These are phyloP conservation scores for Perca fluviatilis DNA, from an alignment of 2,113 vertebrate genomes.

Conservation along the genomic window DNA sequence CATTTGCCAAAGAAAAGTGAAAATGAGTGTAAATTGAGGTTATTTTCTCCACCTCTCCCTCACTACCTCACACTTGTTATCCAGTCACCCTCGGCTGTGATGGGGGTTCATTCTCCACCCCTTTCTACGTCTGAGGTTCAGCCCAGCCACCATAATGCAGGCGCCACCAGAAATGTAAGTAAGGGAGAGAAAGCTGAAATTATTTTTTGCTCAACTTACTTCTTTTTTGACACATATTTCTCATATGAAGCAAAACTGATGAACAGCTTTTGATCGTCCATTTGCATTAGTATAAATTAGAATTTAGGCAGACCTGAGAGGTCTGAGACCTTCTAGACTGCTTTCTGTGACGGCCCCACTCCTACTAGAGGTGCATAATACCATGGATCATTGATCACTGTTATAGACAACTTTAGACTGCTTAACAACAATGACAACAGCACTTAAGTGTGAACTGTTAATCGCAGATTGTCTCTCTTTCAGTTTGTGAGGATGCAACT, in stretches of 20 bases:
- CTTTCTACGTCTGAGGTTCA: conserved; percentile 51
- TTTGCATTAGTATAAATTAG: conserved; percentile 5
- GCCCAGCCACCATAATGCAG: conserved; percentile 41
- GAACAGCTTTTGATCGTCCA: background rate
- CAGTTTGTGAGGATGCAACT: conserved; percentile 5
- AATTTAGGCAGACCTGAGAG: background rate
- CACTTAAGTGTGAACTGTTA: background rate
- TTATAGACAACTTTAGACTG: background rate
- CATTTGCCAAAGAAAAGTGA: conserved; percentile 87
- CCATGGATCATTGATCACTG: background rate
- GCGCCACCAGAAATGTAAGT: conserved; percentile 53
- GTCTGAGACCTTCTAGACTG: background rate
- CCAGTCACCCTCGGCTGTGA: conserved; percentile 69
- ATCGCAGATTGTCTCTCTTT: conserved; percentile 10
- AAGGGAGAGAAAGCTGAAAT: conserved; percentile 45
- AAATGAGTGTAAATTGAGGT: conserved; percentile 89
- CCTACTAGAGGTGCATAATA: conserved; percentile 11
- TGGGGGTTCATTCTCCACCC: conserved; percentile 58
- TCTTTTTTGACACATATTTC: conserved; percentile 11
- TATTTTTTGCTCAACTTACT: conserved; percentile 39
- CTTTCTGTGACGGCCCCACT: background rate
- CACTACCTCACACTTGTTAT: conserved; percentile 82
- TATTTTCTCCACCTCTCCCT: conserved; percentile 82
- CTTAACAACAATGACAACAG: background rate
- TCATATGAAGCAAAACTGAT: background rate